Conservation (phyloP, 2,888 invertebrate species). For the Platerodrilus igneus region DNA sequence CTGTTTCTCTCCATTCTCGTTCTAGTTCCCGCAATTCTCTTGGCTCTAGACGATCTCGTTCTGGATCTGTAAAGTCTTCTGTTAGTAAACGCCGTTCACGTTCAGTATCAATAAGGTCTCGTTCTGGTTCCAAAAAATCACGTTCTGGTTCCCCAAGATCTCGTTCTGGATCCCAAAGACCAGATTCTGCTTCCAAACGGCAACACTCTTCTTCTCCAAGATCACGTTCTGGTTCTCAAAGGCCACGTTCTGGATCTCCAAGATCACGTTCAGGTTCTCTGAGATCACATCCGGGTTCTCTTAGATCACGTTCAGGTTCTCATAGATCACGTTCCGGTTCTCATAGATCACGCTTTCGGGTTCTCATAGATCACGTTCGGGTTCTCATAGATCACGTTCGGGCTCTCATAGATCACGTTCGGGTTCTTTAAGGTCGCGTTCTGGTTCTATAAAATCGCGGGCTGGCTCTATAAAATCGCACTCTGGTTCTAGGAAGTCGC, state of each 20-base stretch:
- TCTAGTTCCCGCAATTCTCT: slow-evolving; percentile 20
- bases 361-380: slow-evolving; percentile 26
- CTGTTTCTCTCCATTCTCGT: slow-evolving; percentile 12
- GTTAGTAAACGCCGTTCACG: too few species aligned
- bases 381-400: slow-evolving; percentile 33
- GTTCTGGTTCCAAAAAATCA: slow-evolving; percentile 34
- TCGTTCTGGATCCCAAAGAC: slow-evolving; percentile 29
- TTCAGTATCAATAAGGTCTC: slow-evolving; percentile 20
- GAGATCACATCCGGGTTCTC: slow-evolving; percentile 28
- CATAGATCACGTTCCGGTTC: slow-evolving; percentile 36
- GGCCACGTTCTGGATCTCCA: slow-evolving; percentile 33
- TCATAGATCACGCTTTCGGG: slow-evolving; percentile 34
- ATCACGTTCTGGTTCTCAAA: slow-evolving; percentile 35
- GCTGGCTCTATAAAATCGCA: slow-evolving; percentile 29
- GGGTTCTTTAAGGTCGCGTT: slow-evolving; percentile 28
- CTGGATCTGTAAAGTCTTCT: slow-evolving; percentile 29
- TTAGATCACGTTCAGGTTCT: slow-evolving; percentile 31
- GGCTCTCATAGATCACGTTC: slow-evolving; percentile 37
- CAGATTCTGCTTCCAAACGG: slow-evolving; percentile 28
- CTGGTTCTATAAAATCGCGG: slow-evolving; percentile 21
- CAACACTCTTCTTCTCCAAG: slow-evolving; percentile 30
- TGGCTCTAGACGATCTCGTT: slow-evolving; percentile 32
- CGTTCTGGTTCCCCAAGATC: slow-evolving; percentile 33
- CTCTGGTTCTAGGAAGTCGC: slow-evolving; percentile 30
- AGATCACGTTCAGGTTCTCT: slow-evolving; percentile 31